Percentiles rank a stretch among this genome's conserved stretches.
phyloP scores from a whole-genome alignment of 2,888 invertebrate species.

The Odontomyia ornata region DNA sequence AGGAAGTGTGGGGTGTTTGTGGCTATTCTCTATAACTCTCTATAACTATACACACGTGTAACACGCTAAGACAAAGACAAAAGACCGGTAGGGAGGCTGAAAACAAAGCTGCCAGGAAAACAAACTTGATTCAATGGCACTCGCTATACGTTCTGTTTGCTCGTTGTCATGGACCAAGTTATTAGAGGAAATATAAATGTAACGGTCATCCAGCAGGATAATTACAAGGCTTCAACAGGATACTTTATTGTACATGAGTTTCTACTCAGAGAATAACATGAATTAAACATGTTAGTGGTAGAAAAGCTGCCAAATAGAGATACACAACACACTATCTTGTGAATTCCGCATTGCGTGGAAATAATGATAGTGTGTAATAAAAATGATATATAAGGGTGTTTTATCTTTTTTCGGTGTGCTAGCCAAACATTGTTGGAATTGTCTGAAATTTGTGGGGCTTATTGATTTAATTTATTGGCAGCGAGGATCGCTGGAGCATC shows the following conservation, averaged over 20 bases:
- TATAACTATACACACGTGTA: not conserved
- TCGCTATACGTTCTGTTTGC: not conserved
- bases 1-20: not conserved
- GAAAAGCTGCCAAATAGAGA: too few relatives aligned
- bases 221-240: not conserved
- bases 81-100: not conserved
- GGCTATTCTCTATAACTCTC: not conserved
- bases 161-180: not conserved
- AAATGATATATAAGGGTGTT: conserved; percentile 23
- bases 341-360: conserved; percentile 23
- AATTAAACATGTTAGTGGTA: too few relatives aligned
- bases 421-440: not conserved
- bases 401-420: not conserved
- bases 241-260: not conserved
- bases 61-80: not conserved
- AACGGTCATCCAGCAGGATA: not conserved
- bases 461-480: not conserved
- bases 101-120: not conserved
- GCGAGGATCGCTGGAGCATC: too few relatives aligned
- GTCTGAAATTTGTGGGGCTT: not conserved
- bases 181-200: conserved; percentile 25
- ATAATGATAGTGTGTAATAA: conserved; percentile 20
- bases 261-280: not conserved
- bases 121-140: not conserved
- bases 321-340: too few relatives aligned